Percentiles rank a stretch among this genome's conserved stretches.
phyloP scores from a whole-genome alignment of 2,113 vertebrate genomes.

The Hippolais icterina region DNA sequence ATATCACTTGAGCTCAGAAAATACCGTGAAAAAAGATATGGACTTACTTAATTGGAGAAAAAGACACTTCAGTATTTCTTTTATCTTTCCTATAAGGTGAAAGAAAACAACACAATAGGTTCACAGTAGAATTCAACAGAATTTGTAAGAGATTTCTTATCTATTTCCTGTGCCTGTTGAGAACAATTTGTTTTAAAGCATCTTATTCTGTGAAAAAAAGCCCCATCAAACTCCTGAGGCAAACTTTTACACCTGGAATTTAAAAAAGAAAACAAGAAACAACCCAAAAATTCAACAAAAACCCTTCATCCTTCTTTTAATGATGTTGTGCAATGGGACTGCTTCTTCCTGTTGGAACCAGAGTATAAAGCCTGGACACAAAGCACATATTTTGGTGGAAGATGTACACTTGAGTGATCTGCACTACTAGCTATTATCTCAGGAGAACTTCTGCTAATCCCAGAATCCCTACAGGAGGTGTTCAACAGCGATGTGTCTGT shows the following conservation, averaged over 20 bases:
- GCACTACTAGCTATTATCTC: neutral
- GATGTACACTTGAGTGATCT: neutral
- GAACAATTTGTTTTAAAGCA: neutral
- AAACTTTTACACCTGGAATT: neutral
- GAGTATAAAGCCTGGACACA: neutral
- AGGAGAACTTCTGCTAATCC: neutral
- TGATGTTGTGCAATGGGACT: neutral
- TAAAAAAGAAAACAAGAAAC: too few species aligned
- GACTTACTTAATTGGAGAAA: conserved; percentile 80
- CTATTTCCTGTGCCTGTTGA: neutral
- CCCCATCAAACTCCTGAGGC: neutral
- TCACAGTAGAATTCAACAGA: neutral
- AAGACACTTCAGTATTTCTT: conserved; percentile 75
- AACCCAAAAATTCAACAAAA: neutral
- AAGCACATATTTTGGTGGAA: neutral
- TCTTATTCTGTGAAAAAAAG: neutral
- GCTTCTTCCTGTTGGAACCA: neutral
- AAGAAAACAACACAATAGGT: conserved; percentile 12
- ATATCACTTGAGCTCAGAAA: neutral
- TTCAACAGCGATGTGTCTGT: neutral
- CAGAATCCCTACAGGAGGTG: neutral
- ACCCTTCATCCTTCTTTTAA: neutral
- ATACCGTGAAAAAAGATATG: neutral
- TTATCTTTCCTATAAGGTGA: conserved; percentile 67
- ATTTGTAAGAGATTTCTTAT: neutral